Evolutionary conservation across 2,888 invertebrate genomes (phyloP), one percentile per base, ranked within the genome.

Genomic region (Pseudoips prasinana): DNA sequence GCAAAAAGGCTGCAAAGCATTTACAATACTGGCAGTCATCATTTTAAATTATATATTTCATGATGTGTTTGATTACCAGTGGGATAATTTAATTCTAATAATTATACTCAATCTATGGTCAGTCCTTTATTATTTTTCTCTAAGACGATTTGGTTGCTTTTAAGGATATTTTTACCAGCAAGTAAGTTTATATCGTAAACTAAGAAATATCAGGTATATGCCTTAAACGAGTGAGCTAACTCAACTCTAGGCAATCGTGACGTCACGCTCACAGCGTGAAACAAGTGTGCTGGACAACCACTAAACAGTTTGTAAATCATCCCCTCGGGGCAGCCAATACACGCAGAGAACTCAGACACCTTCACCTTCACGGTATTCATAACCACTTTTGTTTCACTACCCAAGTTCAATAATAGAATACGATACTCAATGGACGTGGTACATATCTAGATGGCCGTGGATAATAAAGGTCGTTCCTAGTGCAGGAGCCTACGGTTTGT

Each of bases 191-290:
- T n/a, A n/a, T n/a, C n/a, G n/a, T n/a, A n/a, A n/a, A n/a, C n/a
- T n/a, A n/a, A n/a, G n/a, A n/a, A n/a, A n/a, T n/a, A n/a, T n/a
- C n/a, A n/a, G n/a, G n/a, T n/a, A n/a, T n/a, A 14, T 14, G 5
- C 47, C 53, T 46, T 38, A 46, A 46, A 29, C 28, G 36, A 45
- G 63, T 62, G 60, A 59, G 55, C 60, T 56, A 69, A 14, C 73
- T 67, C 64, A 64, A 73, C 65, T 64, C 55, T 22, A 42, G 54
- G 53, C 49, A 56, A 47, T 77, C 78, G 77, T 80, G 78, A 78
- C 74, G 68, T 67, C 76, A 77, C 78, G 76, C 58, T 60, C 56
- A 35, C 56, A 57, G 58, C 63, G 48, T 50, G 63, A 60, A 61
- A 64, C 71, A 73, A 69, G 70, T 64, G 68, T 61, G 46, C 64